These are phyloP conservation scores for Ectobius pallidus DNA, from an alignment of 2,888 invertebrate genomes.

Conservation along the genomic window DNA sequence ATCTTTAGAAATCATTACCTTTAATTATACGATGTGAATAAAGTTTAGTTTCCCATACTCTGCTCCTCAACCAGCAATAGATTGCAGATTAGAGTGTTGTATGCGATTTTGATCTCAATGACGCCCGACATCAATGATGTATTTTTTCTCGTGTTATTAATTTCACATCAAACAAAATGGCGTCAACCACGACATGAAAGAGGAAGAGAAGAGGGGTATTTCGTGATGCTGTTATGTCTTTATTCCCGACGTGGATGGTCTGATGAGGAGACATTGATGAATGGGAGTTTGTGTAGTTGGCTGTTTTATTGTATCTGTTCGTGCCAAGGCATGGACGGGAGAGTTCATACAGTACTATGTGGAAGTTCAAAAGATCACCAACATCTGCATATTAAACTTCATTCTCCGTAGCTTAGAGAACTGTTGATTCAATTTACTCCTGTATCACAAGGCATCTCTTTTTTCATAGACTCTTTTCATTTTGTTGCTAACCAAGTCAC, in stretches of 20 bases:
- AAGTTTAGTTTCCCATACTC: constrained; percentile 24
- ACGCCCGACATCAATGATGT: constrained; percentile 28
- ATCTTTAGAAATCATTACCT: constrained; percentile 4
- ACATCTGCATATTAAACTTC: neutral
- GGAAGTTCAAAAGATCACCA: neutral
- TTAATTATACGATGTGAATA: constrained; percentile 14
- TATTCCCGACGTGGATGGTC: constrained; percentile 20
- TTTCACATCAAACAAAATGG: constrained; percentile 42
- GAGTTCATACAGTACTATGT: neutral
- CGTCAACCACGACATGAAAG: constrained; percentile 37
- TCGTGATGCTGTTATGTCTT: constrained; percentile 30
- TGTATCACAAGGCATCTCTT: neutral
- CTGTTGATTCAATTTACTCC: neutral
- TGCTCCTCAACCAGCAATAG: neutral
- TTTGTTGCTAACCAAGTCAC: no score
- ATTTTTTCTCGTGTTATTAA: constrained; percentile 35
- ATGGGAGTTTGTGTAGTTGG: neutral
- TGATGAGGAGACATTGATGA: constrained; percentile 31
- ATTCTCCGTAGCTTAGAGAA: neutral
- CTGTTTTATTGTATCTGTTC: neutral
- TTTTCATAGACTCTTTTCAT: no score
- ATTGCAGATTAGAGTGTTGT: neutral
- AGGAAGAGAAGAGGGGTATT: constrained; percentile 7
- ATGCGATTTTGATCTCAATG: constrained; percentile 33
- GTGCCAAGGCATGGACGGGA: neutral